Evolutionary conservation across 2,888 invertebrate genomes (phyloP).

Genomic region (Tubulanus polymorphus): DNA sequence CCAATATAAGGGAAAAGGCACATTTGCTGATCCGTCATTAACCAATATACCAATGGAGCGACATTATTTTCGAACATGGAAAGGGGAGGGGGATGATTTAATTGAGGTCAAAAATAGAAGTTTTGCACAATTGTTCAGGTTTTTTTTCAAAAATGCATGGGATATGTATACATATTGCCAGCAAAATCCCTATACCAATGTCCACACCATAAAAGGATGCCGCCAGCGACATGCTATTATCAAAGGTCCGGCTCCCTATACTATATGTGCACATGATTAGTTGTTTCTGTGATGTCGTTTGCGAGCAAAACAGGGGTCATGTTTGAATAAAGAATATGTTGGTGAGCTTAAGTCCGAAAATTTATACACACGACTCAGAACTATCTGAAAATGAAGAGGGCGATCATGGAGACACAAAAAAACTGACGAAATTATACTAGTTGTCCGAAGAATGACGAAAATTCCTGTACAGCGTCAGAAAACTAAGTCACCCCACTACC

Average conservation of each 20-base stretch:
- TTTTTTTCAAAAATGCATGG: background rate
- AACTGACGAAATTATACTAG: no score
- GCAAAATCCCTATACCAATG: background rate
- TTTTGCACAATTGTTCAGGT: background rate
- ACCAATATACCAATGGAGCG: background rate
- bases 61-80: background rate
- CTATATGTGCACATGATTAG: background rate
- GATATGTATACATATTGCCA: background rate
- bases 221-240: background rate
- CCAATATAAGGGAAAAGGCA: slow-evolving; percentile 2
- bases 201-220: no score
- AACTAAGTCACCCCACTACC: no score
- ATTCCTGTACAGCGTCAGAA: no score
- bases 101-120: background rate
- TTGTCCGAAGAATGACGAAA: no score
- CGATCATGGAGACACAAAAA: no score
- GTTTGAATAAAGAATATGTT: no score
- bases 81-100: slow-evolving; percentile 2
- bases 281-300: background rate
- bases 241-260: background rate
- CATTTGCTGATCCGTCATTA: background rate
- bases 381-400: no score
- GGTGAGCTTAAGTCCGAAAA: no score
- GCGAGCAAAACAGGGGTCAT: background rate
- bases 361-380: no score